Base-by-base conservation (phyloP, 1,140 invertebrate species). In the Platorchestia sp. region DNA sequence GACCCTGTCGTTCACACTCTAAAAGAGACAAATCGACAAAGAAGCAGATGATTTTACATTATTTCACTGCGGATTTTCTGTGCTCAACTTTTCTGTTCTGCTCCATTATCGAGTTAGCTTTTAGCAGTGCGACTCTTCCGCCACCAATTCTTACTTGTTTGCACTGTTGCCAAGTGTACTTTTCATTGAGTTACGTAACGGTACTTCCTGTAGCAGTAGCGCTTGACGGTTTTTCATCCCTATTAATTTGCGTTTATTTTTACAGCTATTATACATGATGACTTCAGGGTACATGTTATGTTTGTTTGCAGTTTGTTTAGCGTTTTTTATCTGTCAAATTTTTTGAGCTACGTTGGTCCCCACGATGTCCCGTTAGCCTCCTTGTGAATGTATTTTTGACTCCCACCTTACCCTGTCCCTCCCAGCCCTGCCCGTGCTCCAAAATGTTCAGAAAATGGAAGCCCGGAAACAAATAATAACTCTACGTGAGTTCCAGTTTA, bases 341-440 rank as follows among this genome's bases (percentile, higher is more conserved):
- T n/a, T 75, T 95, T 96, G 95, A 90, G 87, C 89, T 44, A 95
- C 27, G 87, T 89, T 89, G 7, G 59, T 36, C 27, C 59, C 59
- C 59, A 75, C 36, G 59, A 75, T 75, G 14, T 75, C 59, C 59
- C 59, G 1, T 36, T 36, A 75, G 59, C 36, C 36, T 75, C 59
- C 27, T 36, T 36, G 36, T 27, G 27, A 75, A 75, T 75, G 59
- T 75, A 75, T 75, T 75, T 75, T 75, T 75, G 59, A 75, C 59
- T 51, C 59, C 59, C 59, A 75, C 27, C 95, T 95, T 95, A 93
- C 51, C 95, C 95, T 75, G n/a, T 95, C 95, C 87, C 87, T 53
- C 86, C 86, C 95, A 96, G 96, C 95, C 96, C 97, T 96, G 97
- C 97, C 96, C 96, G 97, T 96, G 97, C 97, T 95, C 96, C 96